Evolutionary conservation across 2,113 vertebrate species (phyloP), one percentile per base, ranked within the genome.

Genomic region (Gobio gobio): DNA sequence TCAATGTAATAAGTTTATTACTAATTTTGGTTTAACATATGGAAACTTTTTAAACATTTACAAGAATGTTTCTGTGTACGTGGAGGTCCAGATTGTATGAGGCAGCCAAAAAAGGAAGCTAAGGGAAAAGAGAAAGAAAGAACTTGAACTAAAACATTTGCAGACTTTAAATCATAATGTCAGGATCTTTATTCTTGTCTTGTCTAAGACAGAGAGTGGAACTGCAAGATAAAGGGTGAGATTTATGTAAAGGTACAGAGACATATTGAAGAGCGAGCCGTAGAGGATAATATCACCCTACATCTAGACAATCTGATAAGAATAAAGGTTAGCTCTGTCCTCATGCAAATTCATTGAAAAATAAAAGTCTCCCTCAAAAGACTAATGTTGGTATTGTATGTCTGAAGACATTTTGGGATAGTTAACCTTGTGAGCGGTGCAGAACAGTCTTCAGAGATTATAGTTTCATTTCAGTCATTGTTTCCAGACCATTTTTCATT

Each of bases 91-190:
- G 9, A 70, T 22, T 22, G 20, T 40, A 40, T 22, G 16, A 68
- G 9, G 18, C 3, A 66, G 3, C 29, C 16, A 40, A 68, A 40
- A 66, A 36, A 36, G 4, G 0, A 66, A 8, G 1, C 8, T 20
- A 43, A 10, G 73, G 29, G 56, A 10, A 66, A 24, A 78, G 26
- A 85, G 78, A 92, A 87, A 88, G 56, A 87, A 92, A 87, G 89
- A 85, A 92, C 82, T 49, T 91, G 88, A 85, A 56, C 87, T 87
- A 87, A 88, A 93, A 88, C 18, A 73, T 61, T 66, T 82, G 68
- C 36, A 86, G 83, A 81, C 89, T 86, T 88, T 89, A 87, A 92
- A 90, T 91, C 89, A 88, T 85, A 89, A 91, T 91, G 91, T 91
- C 92, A 92, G 83, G 78, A 85, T 92, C 89, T 83, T 26, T 40